These are phyloP conservation scores for Drosophila fuyamai DNA, from an alignment of 1,140 invertebrate species.

Conservation along the genomic window DNA sequence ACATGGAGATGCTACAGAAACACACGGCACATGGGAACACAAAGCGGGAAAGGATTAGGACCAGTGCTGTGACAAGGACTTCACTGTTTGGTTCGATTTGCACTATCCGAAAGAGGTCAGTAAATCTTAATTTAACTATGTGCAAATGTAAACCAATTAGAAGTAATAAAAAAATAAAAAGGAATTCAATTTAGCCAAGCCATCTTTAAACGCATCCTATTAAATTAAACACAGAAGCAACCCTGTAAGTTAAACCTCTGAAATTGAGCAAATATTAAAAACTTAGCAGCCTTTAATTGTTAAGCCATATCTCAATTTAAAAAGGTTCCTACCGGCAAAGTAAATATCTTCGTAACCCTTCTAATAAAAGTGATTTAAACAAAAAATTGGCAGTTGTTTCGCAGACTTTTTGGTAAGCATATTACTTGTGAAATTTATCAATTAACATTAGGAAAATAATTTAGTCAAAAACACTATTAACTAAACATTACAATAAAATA, in stretches of 20 bases:
- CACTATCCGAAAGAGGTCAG: background rate
- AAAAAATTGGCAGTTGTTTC: background rate
- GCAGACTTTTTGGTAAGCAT: background rate
- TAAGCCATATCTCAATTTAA: background rate
- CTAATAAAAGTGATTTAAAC: background rate
- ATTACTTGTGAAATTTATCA: background rate
- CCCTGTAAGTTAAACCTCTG: no score
- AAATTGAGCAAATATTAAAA: background rate
- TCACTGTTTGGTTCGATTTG: background rate
- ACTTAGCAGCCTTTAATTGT: background rate
- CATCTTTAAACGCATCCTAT: no score
- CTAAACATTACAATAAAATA: no score
- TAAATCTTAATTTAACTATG: no score
- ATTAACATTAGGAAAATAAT: background rate
- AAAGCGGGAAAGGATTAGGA: constrained; percentile 9
- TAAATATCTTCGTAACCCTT: background rate
- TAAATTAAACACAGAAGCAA: no score
- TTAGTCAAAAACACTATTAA: no score
- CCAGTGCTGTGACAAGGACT: background rate
- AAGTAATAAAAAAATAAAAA: no score
- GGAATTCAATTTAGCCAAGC: no score
- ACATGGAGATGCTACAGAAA: constrained; percentile 76
- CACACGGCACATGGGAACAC: constrained; percentile 22
- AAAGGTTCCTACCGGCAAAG: background rate
- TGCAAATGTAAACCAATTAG: no score